Base-by-base conservation (phyloP, 2,888 invertebrate species). In the Microplitis manilae region DNA sequence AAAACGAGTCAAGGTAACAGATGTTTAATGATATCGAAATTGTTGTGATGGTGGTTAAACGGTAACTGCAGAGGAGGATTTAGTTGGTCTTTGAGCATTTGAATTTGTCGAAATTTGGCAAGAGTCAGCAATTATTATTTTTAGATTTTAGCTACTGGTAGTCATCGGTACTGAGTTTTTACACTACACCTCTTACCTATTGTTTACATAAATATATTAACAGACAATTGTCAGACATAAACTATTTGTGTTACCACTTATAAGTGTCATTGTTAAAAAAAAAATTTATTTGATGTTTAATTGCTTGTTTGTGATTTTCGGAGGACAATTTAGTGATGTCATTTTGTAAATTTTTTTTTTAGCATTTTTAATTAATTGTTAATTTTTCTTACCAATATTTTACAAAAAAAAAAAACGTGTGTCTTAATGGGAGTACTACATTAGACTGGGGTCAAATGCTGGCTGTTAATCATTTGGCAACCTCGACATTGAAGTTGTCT, bases 71-170 rank as follows among this genome's bases (percentile, higher is more conserved):
- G 50, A 50, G 50, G 50, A 73, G 41, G 64, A 64, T 62, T 73
- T 62, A n/a, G 68, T 40, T 61, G 79, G 30, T 30, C 30, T 81
- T 78, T 76, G 76, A 76, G 77, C 79, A 80, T 81, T 81, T 80
- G 83, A 50, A 86, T 88, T 89, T 87, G 84, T 86, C 84, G 86
- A 86, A 87, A 85, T 87, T 89, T 89, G 89, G 89, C 89, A 88
- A 87, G 84, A 83, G 82, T 82, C 84, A 77, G 75, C 81, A 85
- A 84, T 79, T 77, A 82, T 80, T 83, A 89, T 89, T 88, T 88
- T 88, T 88, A 89, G 87, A 83, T 74, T 69, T 80, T 79, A 82
- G 82, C 83, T 82, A 81, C 59, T 40, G 62, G 38, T 41, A 41
- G 39, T 61, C 40, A 75, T 78, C 77, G 80, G 79, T 77, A 83